Evolutionary conservation across 2,888 invertebrate genomes (phyloP).

Genomic region (Calliphora vomitoria): DNA sequence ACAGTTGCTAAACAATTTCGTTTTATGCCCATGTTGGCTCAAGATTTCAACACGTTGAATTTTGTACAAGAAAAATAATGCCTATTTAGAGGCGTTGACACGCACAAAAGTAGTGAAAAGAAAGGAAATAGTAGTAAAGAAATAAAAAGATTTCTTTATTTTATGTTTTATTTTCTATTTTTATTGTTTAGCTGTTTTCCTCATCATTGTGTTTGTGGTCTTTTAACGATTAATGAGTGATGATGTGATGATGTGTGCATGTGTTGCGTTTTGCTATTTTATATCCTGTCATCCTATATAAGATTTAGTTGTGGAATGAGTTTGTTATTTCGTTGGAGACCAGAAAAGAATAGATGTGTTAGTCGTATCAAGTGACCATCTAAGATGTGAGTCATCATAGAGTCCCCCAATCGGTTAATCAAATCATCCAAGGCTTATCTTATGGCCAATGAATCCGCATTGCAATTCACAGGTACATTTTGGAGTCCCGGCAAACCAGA

Average conservation of each 20-base stretch:
- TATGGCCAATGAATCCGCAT: too few species aligned
- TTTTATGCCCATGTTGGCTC: background rate
- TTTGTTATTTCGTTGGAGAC: too few species aligned
- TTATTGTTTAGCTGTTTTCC: constrained; percentile 52
- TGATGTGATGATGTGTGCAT: constrained; percentile 35
- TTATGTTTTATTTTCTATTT: background rate
- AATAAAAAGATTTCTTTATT: constrained; percentile 24
- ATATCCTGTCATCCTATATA: background rate
- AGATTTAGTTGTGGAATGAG: background rate
- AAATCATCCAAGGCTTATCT: too few species aligned
- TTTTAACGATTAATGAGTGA: constrained; percentile 27
- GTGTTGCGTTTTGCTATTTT: background rate
- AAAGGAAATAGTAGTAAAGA: background rate
- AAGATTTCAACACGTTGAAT: constrained; percentile 5
- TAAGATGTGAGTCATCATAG: too few species aligned
- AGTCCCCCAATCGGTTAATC: too few species aligned
- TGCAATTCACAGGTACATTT: too few species aligned
- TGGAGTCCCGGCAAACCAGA: too few species aligned
- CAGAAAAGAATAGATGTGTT: too few species aligned
- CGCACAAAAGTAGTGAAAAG: constrained; percentile 40
- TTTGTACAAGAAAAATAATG: background rate
- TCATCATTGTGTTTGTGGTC: constrained; percentile 38
- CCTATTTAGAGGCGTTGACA: constrained; percentile 41
- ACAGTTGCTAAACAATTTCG: constrained; percentile 34
- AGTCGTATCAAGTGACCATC: too few species aligned